Evolutionary conservation across 53 echinoderm and acorn worm species (phyloP), one percentile per base, ranked within the genome.

Genomic region (Zoroaster sp.): DNA sequence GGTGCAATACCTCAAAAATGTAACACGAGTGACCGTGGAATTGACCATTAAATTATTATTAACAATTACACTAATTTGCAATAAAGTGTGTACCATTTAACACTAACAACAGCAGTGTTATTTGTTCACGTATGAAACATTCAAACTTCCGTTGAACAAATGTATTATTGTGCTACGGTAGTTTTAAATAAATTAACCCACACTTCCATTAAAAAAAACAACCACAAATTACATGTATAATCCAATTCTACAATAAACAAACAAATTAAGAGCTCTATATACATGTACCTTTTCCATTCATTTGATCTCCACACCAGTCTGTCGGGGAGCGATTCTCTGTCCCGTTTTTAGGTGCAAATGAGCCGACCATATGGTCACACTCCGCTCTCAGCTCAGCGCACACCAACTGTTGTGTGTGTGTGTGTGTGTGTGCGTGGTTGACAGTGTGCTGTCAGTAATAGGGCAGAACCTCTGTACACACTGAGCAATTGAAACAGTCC

Each of bases 231-330:
- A 34, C 2, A 33, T 1, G 14, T 2, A 69, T 14, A 8, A 8
- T 47, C n/a, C n/a, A n/a, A n/a, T n/a, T n/a, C n/a, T n/a, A n/a
- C n/a, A n/a, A n/a, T n/a, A n/a, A 10, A 14, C 14, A 10, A 14
- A 8, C 14, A 47, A 47, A 47, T 47, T 8, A 8, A 8, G 8
- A 47, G 8, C 8, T 47, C 8, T 47, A 47, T 14, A 47, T 31
- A 33, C 71, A 71, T 18, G 7, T 66, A 68, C 67, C 67, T 66
- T 68, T 66, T 82, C 82, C 82, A 82, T 82, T 82, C 82, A 82
- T 82, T 82, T 82, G 82, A 41, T 82, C 82, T 32, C 66, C 43
- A 66, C 82, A 31, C 40, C 43, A 66, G 68, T 40, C 14, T 17
- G 40, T 35, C 30, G 7, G 28, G 28, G 13, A n/a, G 13, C n/a